Base-by-base conservation (phyloP, 2,888 invertebrate genomes). In the Hypercompe scribonia region DNA sequence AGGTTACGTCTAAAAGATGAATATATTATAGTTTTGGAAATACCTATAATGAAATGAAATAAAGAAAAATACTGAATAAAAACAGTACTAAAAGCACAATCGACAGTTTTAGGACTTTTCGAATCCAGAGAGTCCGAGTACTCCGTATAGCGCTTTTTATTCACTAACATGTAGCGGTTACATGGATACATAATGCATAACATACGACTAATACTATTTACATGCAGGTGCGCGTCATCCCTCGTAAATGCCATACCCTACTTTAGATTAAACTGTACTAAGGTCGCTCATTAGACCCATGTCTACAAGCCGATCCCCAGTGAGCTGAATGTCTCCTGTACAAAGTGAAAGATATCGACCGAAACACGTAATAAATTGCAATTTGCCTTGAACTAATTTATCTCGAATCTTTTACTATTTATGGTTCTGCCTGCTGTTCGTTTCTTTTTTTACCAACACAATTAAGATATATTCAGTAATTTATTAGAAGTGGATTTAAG, bases 381-480 rank as follows among this genome's bases (percentile, higher is more conserved):
- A 31, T 61, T 61, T 61, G 61, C 15, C 18, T 15, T 54, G 50
- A 61, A 61, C 61, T 61, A 61, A 61, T 61, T 61, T 61, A 61
- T 61, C 61, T 61, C 18, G 61, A 61, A 65, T 72, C 54, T 34
- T 58, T 68, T 42, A 31, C 31, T 61, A 31, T 61, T 61, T 61
- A 65, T 66, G 61, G 69, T 39, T 71, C 76, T 31, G 61, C 15
- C 31, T 18, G 61, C 61, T 61, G 31, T 58, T 28, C 28, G 15
- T 61, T 61, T 31, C 18, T 61, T 61, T 61, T 58, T 61, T 18
- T 18, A 54, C 50, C 28, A 7, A 31, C 28, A 61, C 61, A 28
- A 61, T 61, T 61, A 31, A 31, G 61, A 31, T 31, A 61, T 61
- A 61, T 31, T 54, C 50, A 54, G 50, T n/a, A 11, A 54, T 54